These are phyloP conservation scores for Falco biarmicus DNA, from an alignment of 2,797 vertebrate species.

Conservation along the genomic window DNA sequence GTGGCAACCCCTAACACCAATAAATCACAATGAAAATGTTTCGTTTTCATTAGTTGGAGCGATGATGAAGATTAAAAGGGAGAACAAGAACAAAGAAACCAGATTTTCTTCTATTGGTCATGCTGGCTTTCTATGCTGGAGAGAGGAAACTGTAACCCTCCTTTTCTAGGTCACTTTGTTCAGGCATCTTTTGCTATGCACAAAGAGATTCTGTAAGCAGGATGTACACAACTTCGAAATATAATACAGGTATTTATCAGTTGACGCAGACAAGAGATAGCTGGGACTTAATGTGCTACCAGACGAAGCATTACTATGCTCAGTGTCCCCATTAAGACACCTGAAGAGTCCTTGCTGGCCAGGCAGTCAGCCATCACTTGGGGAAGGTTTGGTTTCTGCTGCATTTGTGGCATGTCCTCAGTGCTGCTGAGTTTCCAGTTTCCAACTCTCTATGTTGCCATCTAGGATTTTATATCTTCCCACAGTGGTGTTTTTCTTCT, in stretches of 20 bases:
- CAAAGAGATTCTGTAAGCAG: slow-evolving; percentile 7
- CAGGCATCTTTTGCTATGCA: neutral
- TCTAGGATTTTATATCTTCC: neutral
- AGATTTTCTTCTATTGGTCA: neutral
- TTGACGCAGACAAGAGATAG: neutral
- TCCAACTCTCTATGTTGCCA: neutral
- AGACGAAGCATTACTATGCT: neutral
- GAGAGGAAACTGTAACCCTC: neutral
- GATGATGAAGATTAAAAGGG: neutral
- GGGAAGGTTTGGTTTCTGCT: neutral
- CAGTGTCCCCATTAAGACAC: fast-evolving
- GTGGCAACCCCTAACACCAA: neutral
- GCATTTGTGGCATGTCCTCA: neutral
- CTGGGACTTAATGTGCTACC: neutral
- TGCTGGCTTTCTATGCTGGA: neutral
- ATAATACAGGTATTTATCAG: neutral
- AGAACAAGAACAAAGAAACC: neutral
- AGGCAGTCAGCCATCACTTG: neutral
- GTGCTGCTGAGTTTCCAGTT: neutral
- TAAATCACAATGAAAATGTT: neutral
- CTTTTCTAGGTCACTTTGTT: slow-evolving; percentile 10
- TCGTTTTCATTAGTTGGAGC: neutral
- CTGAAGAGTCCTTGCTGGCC: neutral
- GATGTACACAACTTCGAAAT: neutral
- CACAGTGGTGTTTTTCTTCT: neutral